Evolutionary conservation across 2,113 vertebrate species (phyloP).

Genomic region (Varanus komodoensis): DNA sequence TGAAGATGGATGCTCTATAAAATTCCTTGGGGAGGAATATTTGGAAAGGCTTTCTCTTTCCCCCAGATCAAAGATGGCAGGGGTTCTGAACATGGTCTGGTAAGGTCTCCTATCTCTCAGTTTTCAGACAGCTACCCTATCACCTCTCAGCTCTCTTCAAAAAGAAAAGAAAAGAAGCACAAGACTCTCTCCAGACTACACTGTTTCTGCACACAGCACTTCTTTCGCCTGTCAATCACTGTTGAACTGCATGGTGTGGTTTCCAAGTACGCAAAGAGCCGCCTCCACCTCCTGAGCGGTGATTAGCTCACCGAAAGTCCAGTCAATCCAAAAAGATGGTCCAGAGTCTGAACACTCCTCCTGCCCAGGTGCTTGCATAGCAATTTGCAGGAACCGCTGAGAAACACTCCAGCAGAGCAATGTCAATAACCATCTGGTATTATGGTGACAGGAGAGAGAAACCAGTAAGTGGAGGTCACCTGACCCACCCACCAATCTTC

Average conservation of each 20-base stretch:
- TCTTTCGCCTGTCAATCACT: fast-evolving
- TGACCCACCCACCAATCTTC: background rate
- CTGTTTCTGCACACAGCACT: fast-evolving
- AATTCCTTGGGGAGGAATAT: background rate
- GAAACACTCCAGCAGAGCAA: background rate
- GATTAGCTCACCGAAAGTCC: conserved; percentile 63
- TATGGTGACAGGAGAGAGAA: background rate
- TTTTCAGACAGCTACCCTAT: background rate
- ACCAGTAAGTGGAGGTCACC: background rate
- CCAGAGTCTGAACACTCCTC: conserved; percentile 47
- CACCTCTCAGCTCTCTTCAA: too few relatives aligned
- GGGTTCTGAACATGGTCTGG: background rate
- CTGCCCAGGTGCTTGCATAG: background rate
- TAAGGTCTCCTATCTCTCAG: background rate
- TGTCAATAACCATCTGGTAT: background rate
- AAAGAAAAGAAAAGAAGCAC: background rate
- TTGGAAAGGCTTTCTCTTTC: background rate
- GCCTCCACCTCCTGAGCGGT: conserved; percentile 64
- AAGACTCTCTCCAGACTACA: background rate
- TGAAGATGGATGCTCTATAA: background rate
- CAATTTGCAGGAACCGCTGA: background rate
- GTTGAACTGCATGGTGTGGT: fast-evolving
- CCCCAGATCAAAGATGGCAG: background rate
- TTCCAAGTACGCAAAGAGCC: conserved; percentile 21
- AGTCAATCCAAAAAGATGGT: conserved; percentile 50